Percentiles rank a stretch among this genome's conserved stretches.
Evolutionary conservation across 2,113 vertebrate species (phyloP).

Genomic region (Malurus alboscapulatus): DNA sequence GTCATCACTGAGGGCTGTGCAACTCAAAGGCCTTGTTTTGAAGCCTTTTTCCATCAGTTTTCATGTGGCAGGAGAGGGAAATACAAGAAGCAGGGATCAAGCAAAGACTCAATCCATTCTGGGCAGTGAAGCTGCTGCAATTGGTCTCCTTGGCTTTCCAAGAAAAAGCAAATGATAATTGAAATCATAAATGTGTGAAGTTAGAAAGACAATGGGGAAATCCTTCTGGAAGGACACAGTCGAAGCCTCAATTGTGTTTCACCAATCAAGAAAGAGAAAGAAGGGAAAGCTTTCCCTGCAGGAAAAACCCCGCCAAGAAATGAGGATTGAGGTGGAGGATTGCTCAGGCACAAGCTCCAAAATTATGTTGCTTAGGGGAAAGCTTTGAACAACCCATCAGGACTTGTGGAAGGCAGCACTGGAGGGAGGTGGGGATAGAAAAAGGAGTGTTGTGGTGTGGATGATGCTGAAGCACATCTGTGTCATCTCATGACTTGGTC

Average conservation of each 20-base stretch:
- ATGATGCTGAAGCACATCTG: not conserved
- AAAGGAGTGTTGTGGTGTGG: not conserved
- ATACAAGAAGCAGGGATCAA: not conserved
- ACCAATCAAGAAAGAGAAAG: not conserved
- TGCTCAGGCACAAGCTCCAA: not conserved
- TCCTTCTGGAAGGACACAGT: not conserved
- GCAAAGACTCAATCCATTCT: rapidly evolving
- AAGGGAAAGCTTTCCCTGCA: not conserved
- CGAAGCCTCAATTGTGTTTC: rapidly evolving
- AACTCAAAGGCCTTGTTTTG: not conserved
- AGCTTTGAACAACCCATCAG: not conserved
- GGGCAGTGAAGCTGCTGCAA: not conserved
- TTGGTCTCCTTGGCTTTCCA: not conserved
- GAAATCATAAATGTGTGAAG: not conserved
- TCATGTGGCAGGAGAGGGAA: not conserved
- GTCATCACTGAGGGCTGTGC: not conserved
- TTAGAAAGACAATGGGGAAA: not conserved
- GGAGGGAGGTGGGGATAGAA: not conserved
- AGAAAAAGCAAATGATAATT: not conserved
- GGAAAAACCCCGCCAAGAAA: not conserved
- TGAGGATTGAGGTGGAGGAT: not conserved
- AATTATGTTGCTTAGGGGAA: not conserved
- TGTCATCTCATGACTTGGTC: not conserved
- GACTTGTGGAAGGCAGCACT: not conserved
- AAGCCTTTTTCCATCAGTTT: not conserved